phyloP scores from a whole-genome alignment of 2,113 vertebrate species.

The Lates calcarifer region DNA sequence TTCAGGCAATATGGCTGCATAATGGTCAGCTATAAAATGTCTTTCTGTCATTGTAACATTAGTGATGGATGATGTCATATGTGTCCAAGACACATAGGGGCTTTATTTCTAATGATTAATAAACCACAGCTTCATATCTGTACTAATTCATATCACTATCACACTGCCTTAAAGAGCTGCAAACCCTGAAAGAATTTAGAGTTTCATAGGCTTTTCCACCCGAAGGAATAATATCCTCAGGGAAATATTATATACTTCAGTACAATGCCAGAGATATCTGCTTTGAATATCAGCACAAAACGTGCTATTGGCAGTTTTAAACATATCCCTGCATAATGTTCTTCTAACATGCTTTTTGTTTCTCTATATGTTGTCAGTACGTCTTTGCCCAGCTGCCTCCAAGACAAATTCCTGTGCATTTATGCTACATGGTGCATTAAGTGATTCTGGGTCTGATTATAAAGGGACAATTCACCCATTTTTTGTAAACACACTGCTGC shows the following conservation, averaged over 20 bases:
- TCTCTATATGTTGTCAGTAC: slow-evolving; percentile 20
- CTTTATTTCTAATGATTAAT: slow-evolving; percentile 70
- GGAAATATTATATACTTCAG: background rate
- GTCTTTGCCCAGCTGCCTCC: slow-evolving; percentile 27
- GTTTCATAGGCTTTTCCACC: background rate
- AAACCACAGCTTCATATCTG: slow-evolving; percentile 55
- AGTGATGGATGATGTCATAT: slow-evolving; percentile 70
- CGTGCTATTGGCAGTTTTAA: slow-evolving; percentile 25
- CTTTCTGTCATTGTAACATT: slow-evolving; percentile 58
- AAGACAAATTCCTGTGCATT: slow-evolving; percentile 62
- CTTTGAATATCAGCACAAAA: background rate
- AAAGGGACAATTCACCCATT: slow-evolving; percentile 64
- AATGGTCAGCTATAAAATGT: slow-evolving; percentile 58
- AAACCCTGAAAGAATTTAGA: background rate
- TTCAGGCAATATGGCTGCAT: slow-evolving; percentile 28
- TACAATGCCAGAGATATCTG: background rate
- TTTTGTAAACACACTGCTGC: slow-evolving; percentile 50
- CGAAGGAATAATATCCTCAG: background rate
- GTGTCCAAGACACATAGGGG: slow-evolving; percentile 45
- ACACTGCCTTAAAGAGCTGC: slow-evolving; percentile 14
- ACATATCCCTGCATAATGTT: background rate
- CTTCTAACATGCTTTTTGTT: slow-evolving; percentile 7
- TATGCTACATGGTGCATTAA: slow-evolving; percentile 65
- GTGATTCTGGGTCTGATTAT: slow-evolving; percentile 57
- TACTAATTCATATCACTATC: slow-evolving; percentile 53